Evolutionary conservation across 2,797 vertebrate genomes (phyloP).

Genomic region (Pachyuromys duprasi): DNA sequence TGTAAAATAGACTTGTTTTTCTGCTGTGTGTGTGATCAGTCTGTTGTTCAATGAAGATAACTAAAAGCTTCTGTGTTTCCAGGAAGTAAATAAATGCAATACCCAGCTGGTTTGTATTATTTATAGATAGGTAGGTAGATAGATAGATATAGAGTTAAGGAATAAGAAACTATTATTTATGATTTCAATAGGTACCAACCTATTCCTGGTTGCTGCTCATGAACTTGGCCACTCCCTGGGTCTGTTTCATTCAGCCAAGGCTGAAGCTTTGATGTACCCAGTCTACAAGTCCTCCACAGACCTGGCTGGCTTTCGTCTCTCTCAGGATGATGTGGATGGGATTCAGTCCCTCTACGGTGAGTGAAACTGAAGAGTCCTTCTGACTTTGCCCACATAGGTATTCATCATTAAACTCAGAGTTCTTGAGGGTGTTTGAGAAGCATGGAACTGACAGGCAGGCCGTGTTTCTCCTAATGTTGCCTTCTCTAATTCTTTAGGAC

Average conservation of each 20-base stretch:
- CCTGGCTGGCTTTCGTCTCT: slow-evolving; percentile 76
- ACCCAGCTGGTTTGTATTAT: background rate
- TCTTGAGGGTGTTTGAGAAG: background rate
- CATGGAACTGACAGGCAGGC: background rate
- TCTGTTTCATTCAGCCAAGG: slow-evolving; percentile 87
- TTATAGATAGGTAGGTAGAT: too few relatives aligned
- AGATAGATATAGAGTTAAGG: background rate
- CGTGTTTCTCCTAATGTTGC: background rate
- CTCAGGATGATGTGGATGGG: slow-evolving; percentile 88
- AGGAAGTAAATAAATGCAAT: background rate
- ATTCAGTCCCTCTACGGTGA: slow-evolving; percentile 90
- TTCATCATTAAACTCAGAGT: background rate
- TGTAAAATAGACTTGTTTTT: background rate
- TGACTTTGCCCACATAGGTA: background rate
- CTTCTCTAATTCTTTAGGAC: slow-evolving; percentile 68
- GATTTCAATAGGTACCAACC: slow-evolving; percentile 84
- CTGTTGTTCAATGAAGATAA: background rate
- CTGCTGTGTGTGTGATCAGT: background rate
- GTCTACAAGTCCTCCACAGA: slow-evolving; percentile 83
- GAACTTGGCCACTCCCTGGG: slow-evolving; percentile 91
- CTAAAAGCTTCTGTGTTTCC: background rate
- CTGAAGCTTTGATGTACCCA: slow-evolving; percentile 88
- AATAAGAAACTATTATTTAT: background rate
- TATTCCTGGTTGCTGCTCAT: slow-evolving; percentile 90
- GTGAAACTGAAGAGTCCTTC: background rate